Evolutionary conservation across 2,888 invertebrate species (phyloP).

Genomic region (Yponomeuta malinellus): DNA sequence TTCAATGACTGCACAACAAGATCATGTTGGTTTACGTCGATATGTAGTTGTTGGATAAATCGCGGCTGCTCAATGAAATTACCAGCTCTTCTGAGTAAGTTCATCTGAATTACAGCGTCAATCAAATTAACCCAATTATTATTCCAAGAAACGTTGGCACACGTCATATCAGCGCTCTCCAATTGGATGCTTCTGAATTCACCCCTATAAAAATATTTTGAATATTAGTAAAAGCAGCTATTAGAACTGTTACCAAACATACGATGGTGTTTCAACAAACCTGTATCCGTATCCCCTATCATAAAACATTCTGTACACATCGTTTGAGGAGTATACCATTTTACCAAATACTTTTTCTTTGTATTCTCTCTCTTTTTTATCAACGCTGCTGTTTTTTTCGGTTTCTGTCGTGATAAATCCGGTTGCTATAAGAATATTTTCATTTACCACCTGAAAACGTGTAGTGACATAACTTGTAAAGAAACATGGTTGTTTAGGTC

Average conservation of each 20-base stretch:
- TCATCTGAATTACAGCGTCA: constrained; percentile 85
- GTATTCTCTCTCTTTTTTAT: neutral
- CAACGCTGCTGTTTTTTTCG: neutral
- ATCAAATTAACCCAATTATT: constrained; percentile 85
- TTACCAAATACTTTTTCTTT: neutral
- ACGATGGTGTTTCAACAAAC: neutral
- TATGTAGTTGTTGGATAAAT: neutral
- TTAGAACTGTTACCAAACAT: no score
- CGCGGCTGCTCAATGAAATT: constrained; percentile 76
- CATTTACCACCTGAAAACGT: neutral
- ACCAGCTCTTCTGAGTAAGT: constrained; percentile 73
- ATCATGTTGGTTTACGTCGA: constrained; percentile 5
- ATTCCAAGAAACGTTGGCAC: constrained; percentile 60
- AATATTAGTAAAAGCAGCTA: neutral
- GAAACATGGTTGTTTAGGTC: no score
- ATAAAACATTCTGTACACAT: neutral
- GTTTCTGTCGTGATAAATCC: neutral
- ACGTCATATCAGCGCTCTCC: neutral
- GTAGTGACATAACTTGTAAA: neutral
- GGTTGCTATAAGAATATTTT: neutral
- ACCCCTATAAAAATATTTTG: neutral
- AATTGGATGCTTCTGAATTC: constrained; percentile 3
- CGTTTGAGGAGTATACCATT: neutral
- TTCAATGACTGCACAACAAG: neutral
- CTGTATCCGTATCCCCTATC: neutral